phyloP scores from a whole-genome alignment of 1,140 invertebrate genomes.

The Whitmania pigra region DNA sequence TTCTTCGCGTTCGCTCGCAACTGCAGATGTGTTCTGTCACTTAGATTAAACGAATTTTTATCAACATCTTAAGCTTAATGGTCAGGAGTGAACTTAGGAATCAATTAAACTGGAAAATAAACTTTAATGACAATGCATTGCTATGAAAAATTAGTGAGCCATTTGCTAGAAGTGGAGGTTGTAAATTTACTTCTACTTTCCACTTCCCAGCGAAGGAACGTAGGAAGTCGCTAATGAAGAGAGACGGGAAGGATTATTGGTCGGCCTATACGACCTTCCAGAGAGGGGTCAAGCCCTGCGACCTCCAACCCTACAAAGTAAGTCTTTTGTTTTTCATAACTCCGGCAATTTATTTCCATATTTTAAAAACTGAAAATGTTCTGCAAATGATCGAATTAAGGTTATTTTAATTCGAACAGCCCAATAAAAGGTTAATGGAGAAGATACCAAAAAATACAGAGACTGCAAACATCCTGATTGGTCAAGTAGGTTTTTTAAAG shows the following conservation, averaged over 20 bases:
- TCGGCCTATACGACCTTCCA: slow-evolving; percentile 17
- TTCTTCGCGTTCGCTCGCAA: not conserved
- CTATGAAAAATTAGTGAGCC: not conserved
- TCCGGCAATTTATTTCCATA: too few species aligned
- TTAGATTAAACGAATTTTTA: too few species aligned
- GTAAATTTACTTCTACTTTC: not conserved
- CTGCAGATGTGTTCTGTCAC: too few species aligned
- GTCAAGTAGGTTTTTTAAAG: slow-evolving; percentile 33
- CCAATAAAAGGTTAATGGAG: slow-evolving; percentile 31
- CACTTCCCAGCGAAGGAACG: not conserved
- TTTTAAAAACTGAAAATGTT: too few species aligned
- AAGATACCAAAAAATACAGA: slow-evolving; percentile 41
- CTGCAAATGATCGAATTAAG: too few species aligned
- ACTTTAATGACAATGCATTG: not conserved
- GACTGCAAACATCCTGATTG: slow-evolving; percentile 38
- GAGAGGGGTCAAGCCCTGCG: slow-evolving; percentile 1
- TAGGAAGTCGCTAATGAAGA: slow-evolving; percentile 12
- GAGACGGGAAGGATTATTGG: slow-evolving; percentile 18
- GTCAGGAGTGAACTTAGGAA: not conserved
- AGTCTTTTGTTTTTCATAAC: too few species aligned
- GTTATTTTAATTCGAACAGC: slow-evolving; percentile 9
- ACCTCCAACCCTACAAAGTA: slow-evolving; percentile 11
- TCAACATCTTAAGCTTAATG: too few species aligned
- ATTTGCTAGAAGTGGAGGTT: not conserved
- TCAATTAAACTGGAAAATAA: not conserved